These are phyloP conservation scores for Nomia melanderi DNA, from an alignment of 1,140 invertebrate genomes.

Conservation along the genomic window DNA sequence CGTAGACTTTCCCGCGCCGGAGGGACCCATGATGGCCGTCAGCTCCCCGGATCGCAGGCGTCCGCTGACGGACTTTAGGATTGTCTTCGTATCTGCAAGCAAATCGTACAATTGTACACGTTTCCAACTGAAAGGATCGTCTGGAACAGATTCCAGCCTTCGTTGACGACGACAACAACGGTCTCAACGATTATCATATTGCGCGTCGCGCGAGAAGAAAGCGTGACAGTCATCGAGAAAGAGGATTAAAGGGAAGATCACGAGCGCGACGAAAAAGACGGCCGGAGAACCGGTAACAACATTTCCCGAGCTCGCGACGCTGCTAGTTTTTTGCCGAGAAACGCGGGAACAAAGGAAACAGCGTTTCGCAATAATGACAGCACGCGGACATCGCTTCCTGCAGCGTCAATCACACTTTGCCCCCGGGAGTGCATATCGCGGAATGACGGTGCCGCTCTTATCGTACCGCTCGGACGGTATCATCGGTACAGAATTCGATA, in stretches of 20 bases:
- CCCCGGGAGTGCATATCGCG: constrained; percentile 2
- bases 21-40: constrained; percentile 97
- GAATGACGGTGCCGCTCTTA: neutral
- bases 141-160: too few species aligned
- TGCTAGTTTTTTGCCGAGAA: neutral
- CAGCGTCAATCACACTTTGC: neutral
- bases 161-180: too few species aligned
- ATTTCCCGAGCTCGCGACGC: too few species aligned
- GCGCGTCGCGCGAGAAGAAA: too few species aligned
- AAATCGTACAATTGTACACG: neutral
- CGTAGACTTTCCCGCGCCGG: constrained; percentile 95
- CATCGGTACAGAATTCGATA: too few species aligned
- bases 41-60: constrained; percentile 91
- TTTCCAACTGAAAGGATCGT: neutral
- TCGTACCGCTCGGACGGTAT: too few species aligned
- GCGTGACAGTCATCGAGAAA: too few species aligned
- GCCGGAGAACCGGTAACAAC: too few species aligned
- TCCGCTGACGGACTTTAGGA: constrained; percentile 92
- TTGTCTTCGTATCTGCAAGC: constrained; percentile 88
- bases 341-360: neutral
- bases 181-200: too few species aligned
- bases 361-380: neutral
- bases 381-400: neutral
- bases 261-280: too few species aligned
- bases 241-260: too few species aligned